Conservation (phyloP, 2,113 vertebrate genomes). For the Cryptoleucopteryx plumbea region DNA sequence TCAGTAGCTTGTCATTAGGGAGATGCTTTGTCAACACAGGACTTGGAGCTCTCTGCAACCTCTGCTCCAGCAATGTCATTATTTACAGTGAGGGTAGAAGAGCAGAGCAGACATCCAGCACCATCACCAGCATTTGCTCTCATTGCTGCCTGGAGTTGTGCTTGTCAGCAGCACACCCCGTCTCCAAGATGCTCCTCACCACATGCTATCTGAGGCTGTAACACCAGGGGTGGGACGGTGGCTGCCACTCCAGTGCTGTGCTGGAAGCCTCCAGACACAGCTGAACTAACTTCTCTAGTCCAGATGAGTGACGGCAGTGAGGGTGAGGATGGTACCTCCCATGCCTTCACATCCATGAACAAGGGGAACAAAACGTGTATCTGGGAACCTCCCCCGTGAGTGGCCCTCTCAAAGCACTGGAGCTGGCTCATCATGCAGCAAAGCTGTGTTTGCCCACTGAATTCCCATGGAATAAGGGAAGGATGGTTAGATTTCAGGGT, state of each 20-base stretch:
- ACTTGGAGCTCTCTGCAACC: not conserved
- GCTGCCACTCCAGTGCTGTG: not conserved
- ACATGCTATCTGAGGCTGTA: not conserved
- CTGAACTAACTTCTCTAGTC: not conserved
- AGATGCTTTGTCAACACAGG: not conserved
- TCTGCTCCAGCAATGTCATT: not conserved
- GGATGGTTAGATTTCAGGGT: not conserved
- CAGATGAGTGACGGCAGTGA: not conserved
- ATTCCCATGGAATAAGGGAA: not conserved
- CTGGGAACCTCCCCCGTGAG: not conserved
- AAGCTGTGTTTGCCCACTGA: not conserved
- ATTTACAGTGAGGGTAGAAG: not conserved
- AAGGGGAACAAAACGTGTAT: not conserved
- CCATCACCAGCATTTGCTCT: not conserved
- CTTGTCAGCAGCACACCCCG: not conserved
- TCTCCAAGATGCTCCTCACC: not conserved
- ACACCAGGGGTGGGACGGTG: not conserved
- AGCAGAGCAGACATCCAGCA: not conserved
- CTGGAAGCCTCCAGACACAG: not conserved
- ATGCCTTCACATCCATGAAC: not conserved
- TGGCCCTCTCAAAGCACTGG: not conserved
- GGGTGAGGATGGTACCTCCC: not conserved
- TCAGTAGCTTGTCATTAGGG: not conserved
- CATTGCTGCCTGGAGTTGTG: not conserved
- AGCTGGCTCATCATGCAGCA: not conserved